These are phyloP conservation scores for Bradypodion pumilum DNA, from an alignment of 2,797 vertebrate species.

Conservation along the genomic window DNA sequence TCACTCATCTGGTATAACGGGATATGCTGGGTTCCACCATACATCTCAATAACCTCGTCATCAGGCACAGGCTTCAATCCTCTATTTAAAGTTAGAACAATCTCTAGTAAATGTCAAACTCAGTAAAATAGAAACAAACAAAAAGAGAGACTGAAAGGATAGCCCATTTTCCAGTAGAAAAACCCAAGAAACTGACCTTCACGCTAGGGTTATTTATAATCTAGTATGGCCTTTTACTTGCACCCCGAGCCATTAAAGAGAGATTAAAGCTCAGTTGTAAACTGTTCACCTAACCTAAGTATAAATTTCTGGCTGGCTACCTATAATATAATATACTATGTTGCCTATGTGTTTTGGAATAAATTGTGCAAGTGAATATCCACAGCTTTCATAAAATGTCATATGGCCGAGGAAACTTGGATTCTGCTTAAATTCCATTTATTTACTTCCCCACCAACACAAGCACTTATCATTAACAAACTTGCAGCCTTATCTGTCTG, in stretches of 20 bases:
- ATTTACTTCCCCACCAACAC: neutral
- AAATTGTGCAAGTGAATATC: neutral
- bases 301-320: neutral
- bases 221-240: neutral
- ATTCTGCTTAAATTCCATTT: neutral
- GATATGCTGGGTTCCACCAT: constrained; percentile 81
- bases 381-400: neutral
- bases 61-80: constrained; percentile 82
- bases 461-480: neutral
- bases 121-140: neutral
- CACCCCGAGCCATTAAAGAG: neutral
- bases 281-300: constrained; percentile 1
- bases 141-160: neutral
- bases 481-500: neutral
- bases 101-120: constrained; percentile 5
- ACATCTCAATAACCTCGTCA: constrained; percentile 79
- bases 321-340: neutral
- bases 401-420: neutral
- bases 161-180: neutral
- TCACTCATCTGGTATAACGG: constrained; percentile 83
- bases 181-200: neutral
- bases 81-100: constrained; percentile 59
- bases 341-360: neutral
- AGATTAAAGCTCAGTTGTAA: constrained; percentile 36
- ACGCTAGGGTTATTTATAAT: neutral